These are phyloP conservation scores for Lysandra coridon DNA, from an alignment of 2,888 invertebrate species.

Conservation along the genomic window DNA sequence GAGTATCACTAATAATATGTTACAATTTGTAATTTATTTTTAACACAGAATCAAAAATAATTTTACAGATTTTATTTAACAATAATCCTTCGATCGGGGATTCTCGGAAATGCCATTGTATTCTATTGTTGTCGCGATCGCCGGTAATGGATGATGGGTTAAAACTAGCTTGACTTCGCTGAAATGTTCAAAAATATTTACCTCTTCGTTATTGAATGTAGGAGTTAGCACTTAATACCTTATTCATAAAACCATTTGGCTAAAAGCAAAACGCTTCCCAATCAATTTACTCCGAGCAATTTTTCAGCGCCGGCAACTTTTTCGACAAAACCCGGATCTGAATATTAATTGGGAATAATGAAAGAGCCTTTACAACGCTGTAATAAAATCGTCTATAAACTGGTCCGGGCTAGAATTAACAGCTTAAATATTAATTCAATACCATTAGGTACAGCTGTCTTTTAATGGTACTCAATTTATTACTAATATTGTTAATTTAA, in stretches of 20 bases:
- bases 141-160: no score
- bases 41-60: no score
- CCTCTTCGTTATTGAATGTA: neutral
- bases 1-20: no score
- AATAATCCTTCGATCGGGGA: no score
- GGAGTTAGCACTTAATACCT: neutral
- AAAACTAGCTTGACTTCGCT: neutral
- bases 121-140: no score
- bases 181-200: neutral
- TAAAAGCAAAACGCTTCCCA: slow-evolving; percentile 27
- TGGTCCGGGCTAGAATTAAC: slow-evolving; percentile 23
- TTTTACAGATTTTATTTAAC: no score
- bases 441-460: neutral
- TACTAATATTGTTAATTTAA: neutral
- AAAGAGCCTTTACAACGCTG: slow-evolving; percentile 26
- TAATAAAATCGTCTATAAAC: slow-evolving; percentile 26
- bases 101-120: no score
- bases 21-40: no score
- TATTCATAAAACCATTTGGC: slow-evolving; percentile 17
- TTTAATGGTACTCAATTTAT: neutral
- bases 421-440: slow-evolving; percentile 9
- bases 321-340: slow-evolving; percentile 32
- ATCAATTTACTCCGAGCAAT: slow-evolving; percentile 33
- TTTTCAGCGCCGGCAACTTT: slow-evolving; percentile 30
- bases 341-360: slow-evolving; percentile 32